Evolutionary conservation across 2,797 vertebrate species (phyloP).

Genomic region (Moxostoma hubbsi): DNA sequence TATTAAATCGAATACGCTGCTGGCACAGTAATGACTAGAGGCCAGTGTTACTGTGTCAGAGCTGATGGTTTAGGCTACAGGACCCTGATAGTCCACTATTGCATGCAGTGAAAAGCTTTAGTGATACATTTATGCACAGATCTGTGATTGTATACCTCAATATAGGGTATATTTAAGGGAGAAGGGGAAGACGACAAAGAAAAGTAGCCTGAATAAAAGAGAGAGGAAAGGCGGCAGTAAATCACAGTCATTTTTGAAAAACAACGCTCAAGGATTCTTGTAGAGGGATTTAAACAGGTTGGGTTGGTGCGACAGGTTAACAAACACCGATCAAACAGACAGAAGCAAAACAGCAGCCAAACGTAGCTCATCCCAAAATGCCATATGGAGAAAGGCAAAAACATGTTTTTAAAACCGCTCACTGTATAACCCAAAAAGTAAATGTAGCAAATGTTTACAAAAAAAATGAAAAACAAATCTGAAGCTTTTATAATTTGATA

Average conservation of each 20-base stretch:
- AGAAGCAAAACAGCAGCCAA: conserved; percentile 21
- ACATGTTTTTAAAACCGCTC: not conserved
- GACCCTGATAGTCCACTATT: conserved; percentile 61
- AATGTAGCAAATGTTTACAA: not conserved
- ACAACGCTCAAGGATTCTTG: not conserved
- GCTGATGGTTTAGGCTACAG: conserved; percentile 25
- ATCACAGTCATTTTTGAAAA: not conserved
- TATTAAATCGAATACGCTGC: not conserved
- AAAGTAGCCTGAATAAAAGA: not conserved
- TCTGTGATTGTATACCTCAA: not conserved
- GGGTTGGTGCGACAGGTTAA: not conserved
- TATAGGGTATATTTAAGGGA: not conserved
- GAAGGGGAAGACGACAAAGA: not conserved
- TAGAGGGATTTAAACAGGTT: not conserved
- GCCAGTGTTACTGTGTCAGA: not conserved
- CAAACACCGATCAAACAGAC: conserved; percentile 9
- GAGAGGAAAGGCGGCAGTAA: not conserved
- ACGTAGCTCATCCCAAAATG: conserved; percentile 17
- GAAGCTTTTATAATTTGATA: too few species aligned
- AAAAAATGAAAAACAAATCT: not conserved
- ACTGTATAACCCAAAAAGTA: not conserved
- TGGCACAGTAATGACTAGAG: conserved; percentile 13
- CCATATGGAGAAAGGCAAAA: not conserved
- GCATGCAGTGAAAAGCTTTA: conserved; percentile 78
- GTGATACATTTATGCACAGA: conserved; percentile 37